Base-by-base conservation (phyloP, 2,888 invertebrate species). In the Hirudinaria manillensis region DNA sequence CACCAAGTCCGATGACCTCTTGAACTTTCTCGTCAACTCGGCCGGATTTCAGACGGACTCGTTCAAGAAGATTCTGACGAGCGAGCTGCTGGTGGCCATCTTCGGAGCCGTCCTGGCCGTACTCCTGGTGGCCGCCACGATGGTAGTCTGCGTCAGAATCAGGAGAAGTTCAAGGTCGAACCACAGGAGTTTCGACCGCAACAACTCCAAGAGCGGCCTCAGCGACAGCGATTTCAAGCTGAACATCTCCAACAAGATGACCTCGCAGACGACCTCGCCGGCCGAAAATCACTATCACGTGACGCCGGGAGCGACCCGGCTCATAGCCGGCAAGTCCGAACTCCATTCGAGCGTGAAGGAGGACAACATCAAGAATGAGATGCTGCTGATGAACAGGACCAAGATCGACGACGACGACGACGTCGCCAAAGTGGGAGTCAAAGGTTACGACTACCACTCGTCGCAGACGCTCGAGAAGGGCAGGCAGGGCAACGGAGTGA, bases 361-460 rank as follows among this genome's bases (percentile, higher is more conserved):
- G 13, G 73, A 73, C 65, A 73, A 73, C 65, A 65, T 73, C 45
- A 55, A 56, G n/a, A 73, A 73, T 65, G 73, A 73, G 38, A 61
- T 34, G 34, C 65, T 73, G 36, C 65, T 73, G 6, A 51, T 73
- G 36, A 32, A 34, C 34, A 36, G 36, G 36, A 36, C 16, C 32
- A 68, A 68, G 34, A 34, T 29, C 32, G 36, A 34, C 34, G 68
- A 34, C 13, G 53, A 53, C 53, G 53, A 53, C 21, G 68, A 68
- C 68, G 68, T 68, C 68, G 34, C 32, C 68, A 68, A 68, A n/a
- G 7, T 34, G n/a, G 34, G 13, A 13, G 73, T 56, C 36, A 65
- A 24, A 51, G 45, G 73, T 56, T n/a, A 38, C 38, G 56, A 29
- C 45, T 34, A 36, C 27, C 73, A 73, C 65, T 29, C 29, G 34